phyloP scores from a whole-genome alignment of 2,888 invertebrate species.

The Sinotaia quadrata region DNA sequence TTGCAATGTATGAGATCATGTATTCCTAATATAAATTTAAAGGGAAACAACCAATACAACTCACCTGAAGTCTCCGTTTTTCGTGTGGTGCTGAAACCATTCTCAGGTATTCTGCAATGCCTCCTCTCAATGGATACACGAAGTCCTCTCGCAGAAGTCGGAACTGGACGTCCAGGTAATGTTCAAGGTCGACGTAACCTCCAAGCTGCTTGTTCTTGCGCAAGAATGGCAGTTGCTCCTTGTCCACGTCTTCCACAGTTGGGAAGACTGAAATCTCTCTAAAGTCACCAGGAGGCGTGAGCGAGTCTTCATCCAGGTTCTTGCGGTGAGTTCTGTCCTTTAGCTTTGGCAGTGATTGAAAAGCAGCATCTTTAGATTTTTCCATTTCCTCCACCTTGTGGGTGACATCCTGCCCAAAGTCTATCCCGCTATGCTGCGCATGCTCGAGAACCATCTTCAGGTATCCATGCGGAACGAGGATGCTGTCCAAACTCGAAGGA shows the following conservation, averaged over 20 bases:
- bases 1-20: no score
- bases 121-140: constrained; percentile 81
- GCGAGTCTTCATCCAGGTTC: constrained; percentile 12
- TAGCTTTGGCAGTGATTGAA: neutral
- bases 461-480: constrained; percentile 5
- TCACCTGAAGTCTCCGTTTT: constrained; percentile 54
- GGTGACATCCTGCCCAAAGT: neutral
- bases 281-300: constrained; percentile 73
- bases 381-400: constrained; percentile 8
- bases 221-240: constrained; percentile 72
- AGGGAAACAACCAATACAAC: no score
- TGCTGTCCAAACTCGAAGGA: neutral
- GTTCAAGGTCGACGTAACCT: constrained; percentile 78
- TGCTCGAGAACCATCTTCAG: constrained; percentile 3
- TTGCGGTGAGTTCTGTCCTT: neutral
- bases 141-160: constrained; percentile 86
- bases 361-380: constrained; percentile 1
- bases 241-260: constrained; percentile 62
- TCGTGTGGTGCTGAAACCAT: constrained; percentile 10
- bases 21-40: no score
- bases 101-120: constrained; percentile 75
- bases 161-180: constrained; percentile 85
- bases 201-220: constrained; percentile 78
- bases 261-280: constrained; percentile 69
- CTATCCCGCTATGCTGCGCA: neutral